These are phyloP conservation scores for Scelioninae gen. 1 DNA, from an alignment of 2,888 invertebrate species.

Conservation along the genomic window DNA sequence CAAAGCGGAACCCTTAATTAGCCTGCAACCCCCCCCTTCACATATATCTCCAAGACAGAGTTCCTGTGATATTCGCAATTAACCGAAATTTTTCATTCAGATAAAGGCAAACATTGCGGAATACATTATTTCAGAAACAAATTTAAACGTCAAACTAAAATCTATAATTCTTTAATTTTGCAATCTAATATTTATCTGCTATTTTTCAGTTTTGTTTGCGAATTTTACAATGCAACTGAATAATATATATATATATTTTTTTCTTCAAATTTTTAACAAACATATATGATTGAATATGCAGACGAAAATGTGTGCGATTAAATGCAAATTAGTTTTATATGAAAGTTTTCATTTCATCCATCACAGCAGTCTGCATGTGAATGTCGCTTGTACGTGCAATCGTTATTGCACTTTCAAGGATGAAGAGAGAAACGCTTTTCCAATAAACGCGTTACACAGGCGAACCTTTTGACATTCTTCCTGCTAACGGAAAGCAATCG, in stretches of 20 bases:
- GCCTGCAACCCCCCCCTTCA: conserved; percentile 6
- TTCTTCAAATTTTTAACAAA: background rate
- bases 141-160: too few relatives aligned
- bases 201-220: too few relatives aligned
- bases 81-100: background rate
- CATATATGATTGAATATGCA: background rate
- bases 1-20: conserved; percentile 23
- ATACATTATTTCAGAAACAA: background rate
- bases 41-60: background rate
- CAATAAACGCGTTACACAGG: conserved; percentile 57
- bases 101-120: background rate
- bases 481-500: conserved; percentile 63
- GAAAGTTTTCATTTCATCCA: conserved; percentile 54
- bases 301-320: conserved; percentile 14
- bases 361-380: conserved; percentile 18
- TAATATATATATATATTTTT: too few relatives aligned
- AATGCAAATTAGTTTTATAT: conserved; percentile 37
- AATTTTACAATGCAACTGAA: too few relatives aligned
- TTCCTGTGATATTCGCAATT: conserved; percentile 5
- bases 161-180: too few relatives aligned
- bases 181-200: too few relatives aligned
- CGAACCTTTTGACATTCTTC: conserved; percentile 67
- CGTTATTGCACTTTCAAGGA: conserved; percentile 66
- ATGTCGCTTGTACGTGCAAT: conserved; percentile 29
- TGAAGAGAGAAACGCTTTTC: conserved; percentile 60